Conservation (phyloP, 1,140 invertebrate genomes). For the Cherax quadricarinatus region DNA sequence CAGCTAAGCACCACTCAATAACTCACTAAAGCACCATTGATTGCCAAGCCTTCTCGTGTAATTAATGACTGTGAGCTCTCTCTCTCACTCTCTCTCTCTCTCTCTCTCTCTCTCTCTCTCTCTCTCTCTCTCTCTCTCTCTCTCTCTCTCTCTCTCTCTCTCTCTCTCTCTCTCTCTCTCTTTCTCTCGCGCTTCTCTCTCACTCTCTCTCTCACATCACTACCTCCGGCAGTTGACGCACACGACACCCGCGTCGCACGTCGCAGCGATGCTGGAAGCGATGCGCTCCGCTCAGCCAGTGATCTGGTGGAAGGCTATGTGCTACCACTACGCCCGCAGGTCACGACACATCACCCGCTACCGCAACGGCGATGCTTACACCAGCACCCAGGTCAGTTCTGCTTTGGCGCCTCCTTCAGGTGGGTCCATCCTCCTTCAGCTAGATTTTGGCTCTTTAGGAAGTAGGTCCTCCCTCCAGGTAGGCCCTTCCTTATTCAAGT, state of each 20-base stretch:
- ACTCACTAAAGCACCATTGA: neutral
- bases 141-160: neutral
- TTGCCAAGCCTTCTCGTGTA: neutral
- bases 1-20: too few relatives aligned
- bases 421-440: too few relatives aligned
- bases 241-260: constrained; percentile 81
- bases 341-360: constrained; percentile 87
- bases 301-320: constrained; percentile 93
- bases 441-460: too few relatives aligned
- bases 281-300: constrained; percentile 86
- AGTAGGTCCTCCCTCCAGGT: too few relatives aligned
- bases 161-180: constrained; percentile 23
- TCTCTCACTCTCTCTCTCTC: constrained; percentile 34
- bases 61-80: too few relatives aligned
- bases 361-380: constrained; percentile 89
- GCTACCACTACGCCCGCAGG: constrained; percentile 89
- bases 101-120: constrained; percentile 9
- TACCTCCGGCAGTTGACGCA: constrained; percentile 73
- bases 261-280: constrained; percentile 83
- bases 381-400: constrained; percentile 82
- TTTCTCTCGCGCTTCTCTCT: neutral
- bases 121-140: neutral
- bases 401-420: too few relatives aligned
- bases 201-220: too few relatives aligned
- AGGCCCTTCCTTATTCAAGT: too few relatives aligned